A percentile compares a stretch with the other conserved stretches of the same genome.
These are phyloP conservation scores for Entelurus aequoreus DNA, from an alignment of 2,113 vertebrate genomes.

Conservation along the genomic window DNA sequence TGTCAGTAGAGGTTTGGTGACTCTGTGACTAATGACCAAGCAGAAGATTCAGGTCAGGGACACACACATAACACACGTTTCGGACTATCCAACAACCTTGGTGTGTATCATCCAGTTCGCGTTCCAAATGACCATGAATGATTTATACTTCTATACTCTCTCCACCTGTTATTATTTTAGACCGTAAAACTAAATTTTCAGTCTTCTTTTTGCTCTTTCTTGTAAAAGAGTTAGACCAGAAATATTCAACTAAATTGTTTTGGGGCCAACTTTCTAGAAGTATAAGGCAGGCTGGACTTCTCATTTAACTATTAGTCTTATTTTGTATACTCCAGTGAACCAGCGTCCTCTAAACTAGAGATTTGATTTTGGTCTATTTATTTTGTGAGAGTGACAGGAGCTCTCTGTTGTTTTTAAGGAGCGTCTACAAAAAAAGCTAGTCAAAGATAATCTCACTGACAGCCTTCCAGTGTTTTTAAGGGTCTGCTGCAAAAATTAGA, in stretches of 20 bases:
- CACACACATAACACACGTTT: conserved; percentile 5
- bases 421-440: too few species aligned
- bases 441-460: too few species aligned
- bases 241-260: too few species aligned
- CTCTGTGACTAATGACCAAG: conserved; percentile 59
- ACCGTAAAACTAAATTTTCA: conserved; percentile 13
- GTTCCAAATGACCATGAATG: neutral
- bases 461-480: too few species aligned
- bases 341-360: too few species aligned
- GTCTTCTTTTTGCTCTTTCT: conserved; percentile 10
- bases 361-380: neutral
- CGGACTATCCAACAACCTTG: neutral
- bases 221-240: neutral
- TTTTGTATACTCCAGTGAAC: too few species aligned
- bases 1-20: conserved; percentile 72
- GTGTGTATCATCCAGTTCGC: conserved; percentile 1
- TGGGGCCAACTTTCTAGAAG: too few species aligned
- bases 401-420: too few species aligned
- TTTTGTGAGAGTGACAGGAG: too few species aligned
- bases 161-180: neutral
- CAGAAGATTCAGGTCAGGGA: conserved; percentile 34
- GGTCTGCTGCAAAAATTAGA: too few species aligned
- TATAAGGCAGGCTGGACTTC: too few species aligned
- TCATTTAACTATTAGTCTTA: too few species aligned
- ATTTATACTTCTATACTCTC: neutral